Base-by-base conservation (phyloP, 2,113 vertebrate genomes). In the Eretmochelys imbricata region DNA sequence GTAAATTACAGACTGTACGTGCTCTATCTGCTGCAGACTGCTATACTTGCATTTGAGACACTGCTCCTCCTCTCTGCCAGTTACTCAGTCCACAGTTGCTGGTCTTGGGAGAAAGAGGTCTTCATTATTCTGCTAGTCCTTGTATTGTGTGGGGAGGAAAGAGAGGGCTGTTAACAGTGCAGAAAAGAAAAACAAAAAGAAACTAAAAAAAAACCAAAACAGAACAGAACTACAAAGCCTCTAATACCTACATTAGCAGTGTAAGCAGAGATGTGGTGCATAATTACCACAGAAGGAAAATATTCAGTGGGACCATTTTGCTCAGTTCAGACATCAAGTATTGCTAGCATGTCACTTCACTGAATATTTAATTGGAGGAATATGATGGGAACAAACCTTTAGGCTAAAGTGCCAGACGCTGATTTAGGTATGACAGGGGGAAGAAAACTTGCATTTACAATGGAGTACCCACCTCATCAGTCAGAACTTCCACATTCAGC, bases 351-450 rank as follows among this genome's bases (percentile, higher is more conserved):
- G 4, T 9, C 48, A 29, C 78, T 10, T 27, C 14, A 49, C 31
- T 11, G 22, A 50, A 8, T 1, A 10, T 48, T 72, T 55, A 75
- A 50, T n/a, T 46, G 50, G 7, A 69, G 2, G 22, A 54, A 20
- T 16, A 2, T 50, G 22, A 82, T 53, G 22, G 24, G 24, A 0
- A 0, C 19, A 13, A 75, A 54, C 2, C 11, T 91, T 82, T 6
- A 1, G 31, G n/a, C 17, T 53, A 14, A 50, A 8, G 9, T 76
- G 85, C 31, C 14, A 25, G 11, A 50, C 79, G 19, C 48, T 54
- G 65, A 49, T 27, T 76, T 22, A 53, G n/a, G 19, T 72, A 72
- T 38, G 65, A 72, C 65, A 38, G 35, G 46, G 38, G 84, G 51
- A 46, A 46, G 31, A 38, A 46, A 79, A 59, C 59, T 13, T 3